Percentiles rank a stretch among this genome's conserved stretches.
Conservation (phyloP, 2,797 vertebrate species). For the Leuciscus waleckii region DNA sequence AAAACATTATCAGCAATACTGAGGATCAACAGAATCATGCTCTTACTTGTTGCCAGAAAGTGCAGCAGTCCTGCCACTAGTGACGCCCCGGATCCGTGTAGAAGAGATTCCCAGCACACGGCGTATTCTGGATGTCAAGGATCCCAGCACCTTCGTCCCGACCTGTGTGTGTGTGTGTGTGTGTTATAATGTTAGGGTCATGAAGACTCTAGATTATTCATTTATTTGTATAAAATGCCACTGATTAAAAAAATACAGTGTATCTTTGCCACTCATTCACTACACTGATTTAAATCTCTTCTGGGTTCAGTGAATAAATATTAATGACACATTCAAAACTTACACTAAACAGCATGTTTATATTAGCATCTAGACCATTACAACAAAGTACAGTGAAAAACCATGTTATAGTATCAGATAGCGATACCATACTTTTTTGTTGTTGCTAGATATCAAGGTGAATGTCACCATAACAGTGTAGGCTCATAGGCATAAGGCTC, state of each 20-base stretch:
- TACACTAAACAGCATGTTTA: not conserved
- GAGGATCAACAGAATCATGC: not conserved
- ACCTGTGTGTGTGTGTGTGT: slow-evolving; percentile 59
- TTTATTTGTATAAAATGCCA: not conserved
- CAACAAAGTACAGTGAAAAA: not conserved
- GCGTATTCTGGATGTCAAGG: slow-evolving; percentile 72
- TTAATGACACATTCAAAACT: not conserved
- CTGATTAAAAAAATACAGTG: not conserved
- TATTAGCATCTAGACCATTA: not conserved
- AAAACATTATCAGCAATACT: not conserved
- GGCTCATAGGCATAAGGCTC: not conserved
- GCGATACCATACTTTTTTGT: not conserved
- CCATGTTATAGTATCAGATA: not conserved
- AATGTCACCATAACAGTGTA: not conserved
- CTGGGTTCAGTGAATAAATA: not conserved
- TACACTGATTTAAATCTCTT: not conserved
- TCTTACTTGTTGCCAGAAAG: slow-evolving; percentile 80
- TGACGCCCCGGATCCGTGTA: slow-evolving; percentile 75
- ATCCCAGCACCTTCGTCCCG: slow-evolving; percentile 67
- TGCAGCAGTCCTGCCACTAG: slow-evolving; percentile 70
- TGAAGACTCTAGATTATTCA: not conserved
- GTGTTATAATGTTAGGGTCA: not conserved
- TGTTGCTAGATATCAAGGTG: not conserved
- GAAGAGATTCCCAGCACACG: slow-evolving; percentile 77
- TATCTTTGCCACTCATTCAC: not conserved